Conservation (phyloP, 1,140 invertebrate species). For the Hyles euphorbiae region DNA sequence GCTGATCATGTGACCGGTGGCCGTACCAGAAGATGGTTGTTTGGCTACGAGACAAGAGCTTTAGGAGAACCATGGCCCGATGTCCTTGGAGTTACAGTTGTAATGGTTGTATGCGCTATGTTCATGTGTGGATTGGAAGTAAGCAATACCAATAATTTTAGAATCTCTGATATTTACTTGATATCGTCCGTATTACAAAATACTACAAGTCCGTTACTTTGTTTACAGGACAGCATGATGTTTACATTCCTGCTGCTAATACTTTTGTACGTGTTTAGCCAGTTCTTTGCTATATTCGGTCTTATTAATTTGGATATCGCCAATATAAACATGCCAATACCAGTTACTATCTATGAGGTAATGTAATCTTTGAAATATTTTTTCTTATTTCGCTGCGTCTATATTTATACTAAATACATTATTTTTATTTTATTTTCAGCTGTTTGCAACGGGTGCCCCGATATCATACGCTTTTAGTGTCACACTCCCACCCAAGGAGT, state of each 20-base stretch:
- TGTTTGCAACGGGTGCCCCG: constrained; percentile 61
- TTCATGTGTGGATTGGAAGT: constrained; percentile 78
- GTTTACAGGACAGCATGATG: constrained; percentile 67
- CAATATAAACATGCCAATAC: constrained; percentile 61
- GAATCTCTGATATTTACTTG: background rate
- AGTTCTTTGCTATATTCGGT: constrained; percentile 64
- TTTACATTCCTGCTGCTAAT: constrained; percentile 62
- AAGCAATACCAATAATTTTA: background rate
- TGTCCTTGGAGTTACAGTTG: constrained; percentile 80
- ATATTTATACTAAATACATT: no score
- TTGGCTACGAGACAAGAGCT: constrained; percentile 75
- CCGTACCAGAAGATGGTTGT: constrained; percentile 75
- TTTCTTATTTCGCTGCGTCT: no score
- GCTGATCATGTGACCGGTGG: constrained; percentile 80
- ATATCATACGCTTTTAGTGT: constrained; percentile 62
- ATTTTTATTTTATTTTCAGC: constrained; percentile 33
- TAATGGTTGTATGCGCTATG: constrained; percentile 80
- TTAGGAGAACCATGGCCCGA: constrained; percentile 82
- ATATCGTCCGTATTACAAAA: background rate
- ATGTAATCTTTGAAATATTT: background rate
- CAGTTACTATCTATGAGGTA: constrained; percentile 63
- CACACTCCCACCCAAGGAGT: constrained; percentile 48
- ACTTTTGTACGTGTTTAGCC: constrained; percentile 61
- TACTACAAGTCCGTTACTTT: background rate
- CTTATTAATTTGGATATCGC: constrained; percentile 64